Conservation (phyloP, 2,113 vertebrate species). For the Perca schrenkii region DNA sequence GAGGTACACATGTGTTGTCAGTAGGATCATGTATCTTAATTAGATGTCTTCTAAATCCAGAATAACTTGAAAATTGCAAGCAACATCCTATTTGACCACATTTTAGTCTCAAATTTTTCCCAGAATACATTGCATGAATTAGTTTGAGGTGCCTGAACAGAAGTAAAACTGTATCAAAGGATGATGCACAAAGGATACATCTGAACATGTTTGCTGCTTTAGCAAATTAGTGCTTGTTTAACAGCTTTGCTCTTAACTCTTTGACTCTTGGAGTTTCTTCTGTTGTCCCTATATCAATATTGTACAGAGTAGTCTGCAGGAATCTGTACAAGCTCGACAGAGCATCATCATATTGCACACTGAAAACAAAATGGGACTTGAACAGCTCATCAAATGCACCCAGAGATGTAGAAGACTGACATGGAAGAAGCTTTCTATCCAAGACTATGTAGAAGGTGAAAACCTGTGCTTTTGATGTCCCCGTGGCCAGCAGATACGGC, state of each 20-base stretch:
- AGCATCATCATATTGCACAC: not conserved
- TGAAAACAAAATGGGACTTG: slow-evolving; percentile 9
- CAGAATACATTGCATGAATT: no score
- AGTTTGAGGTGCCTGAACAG: no score
- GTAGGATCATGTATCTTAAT: no score
- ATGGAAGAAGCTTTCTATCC: slow-evolving; percentile 3
- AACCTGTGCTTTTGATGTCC: not conserved
- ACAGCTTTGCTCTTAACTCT: slow-evolving; percentile 11
- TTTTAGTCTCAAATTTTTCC: no score
- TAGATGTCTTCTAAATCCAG: no score
- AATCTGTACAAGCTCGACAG: slow-evolving; percentile 11
- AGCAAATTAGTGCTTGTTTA: not conserved
- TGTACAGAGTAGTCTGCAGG: no score
- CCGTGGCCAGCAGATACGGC: not conserved
- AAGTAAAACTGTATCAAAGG: not conserved
- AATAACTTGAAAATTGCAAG: no score
- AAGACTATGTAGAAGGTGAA: not conserved
- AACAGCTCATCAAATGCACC: slow-evolving; percentile 15
- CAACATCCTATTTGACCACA: no score
- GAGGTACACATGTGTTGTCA: no score
- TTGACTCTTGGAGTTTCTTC: slow-evolving; percentile 15
- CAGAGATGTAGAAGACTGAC: slow-evolving; percentile 30
- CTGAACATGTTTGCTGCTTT: not conserved
- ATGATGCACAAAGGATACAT: no score
- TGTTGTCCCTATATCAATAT: no score